phyloP scores from a whole-genome alignment of 2,888 invertebrate genomes.

The Hyalella azteca region DNA sequence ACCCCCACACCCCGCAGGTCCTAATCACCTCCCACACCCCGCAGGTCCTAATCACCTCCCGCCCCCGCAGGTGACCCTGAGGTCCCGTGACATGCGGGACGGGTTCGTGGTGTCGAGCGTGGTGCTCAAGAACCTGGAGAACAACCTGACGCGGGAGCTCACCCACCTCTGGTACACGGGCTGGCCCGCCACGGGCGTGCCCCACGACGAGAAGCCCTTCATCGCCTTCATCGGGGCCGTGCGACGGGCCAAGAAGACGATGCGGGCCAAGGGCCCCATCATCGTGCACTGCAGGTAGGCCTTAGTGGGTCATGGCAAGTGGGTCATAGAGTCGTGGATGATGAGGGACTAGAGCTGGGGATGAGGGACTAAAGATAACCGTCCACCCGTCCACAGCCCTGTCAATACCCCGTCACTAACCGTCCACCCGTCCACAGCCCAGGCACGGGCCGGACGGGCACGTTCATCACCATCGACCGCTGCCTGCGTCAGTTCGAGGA shows the following conservation, averaged over 20 bases:
- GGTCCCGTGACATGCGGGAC: slow-evolving; percentile 79
- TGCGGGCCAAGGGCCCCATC: slow-evolving; percentile 62
- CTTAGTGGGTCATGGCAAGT: slow-evolving; percentile 71
- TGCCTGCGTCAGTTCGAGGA: slow-evolving; percentile 86
- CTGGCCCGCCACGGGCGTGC: slow-evolving; percentile 89
- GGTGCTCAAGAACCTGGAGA: slow-evolving; percentile 78
- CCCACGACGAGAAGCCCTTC: slow-evolving; percentile 80
- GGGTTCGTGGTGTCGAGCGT: slow-evolving; percentile 88
- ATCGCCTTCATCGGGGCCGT: slow-evolving; percentile 88
- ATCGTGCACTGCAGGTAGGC: slow-evolving; percentile 64
- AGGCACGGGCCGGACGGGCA: slow-evolving; percentile 86
- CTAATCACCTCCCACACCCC: no score
- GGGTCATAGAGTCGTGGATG: not conserved
- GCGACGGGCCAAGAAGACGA: slow-evolving; percentile 65
- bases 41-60: no score
- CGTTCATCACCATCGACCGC: slow-evolving; percentile 83
- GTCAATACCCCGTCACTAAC: no score
- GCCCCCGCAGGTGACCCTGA: slow-evolving; percentile 52
- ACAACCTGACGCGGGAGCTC: slow-evolving; percentile 84
- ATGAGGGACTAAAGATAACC: not conserved
- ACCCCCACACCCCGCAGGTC: no score
- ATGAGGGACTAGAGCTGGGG: not conserved
- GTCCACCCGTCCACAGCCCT: no score
- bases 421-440: slow-evolving; percentile 71
- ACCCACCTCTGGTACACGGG: slow-evolving; percentile 90